Base-by-base conservation (phyloP, 2,113 vertebrate genomes). In the Solea solea region DNA sequence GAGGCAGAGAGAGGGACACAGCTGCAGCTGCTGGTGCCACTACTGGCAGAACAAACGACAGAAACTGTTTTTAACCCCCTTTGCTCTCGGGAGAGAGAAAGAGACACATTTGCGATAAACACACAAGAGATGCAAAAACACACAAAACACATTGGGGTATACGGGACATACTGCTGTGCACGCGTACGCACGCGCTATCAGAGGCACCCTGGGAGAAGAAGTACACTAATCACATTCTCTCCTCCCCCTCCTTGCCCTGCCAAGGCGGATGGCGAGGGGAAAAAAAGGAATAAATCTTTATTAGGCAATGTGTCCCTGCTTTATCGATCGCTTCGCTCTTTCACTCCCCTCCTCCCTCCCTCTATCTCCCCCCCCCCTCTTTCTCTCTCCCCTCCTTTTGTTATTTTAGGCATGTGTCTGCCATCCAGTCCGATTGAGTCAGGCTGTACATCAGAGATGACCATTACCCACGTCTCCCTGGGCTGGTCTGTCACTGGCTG, bases 221-320 rank as follows among this genome's bases (percentile, higher is more conserved):
- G 90, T 83, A 79, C 83, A 86, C 90, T 91, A 90, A 91, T 91
- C 90, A 91, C 86, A 90, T 91, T 87, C 88, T 84, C 85, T 81
- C 78, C 78, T 80, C 79, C 86, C 74, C 83, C 69, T 73, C 78
- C 71, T 72, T 70, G 72, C 67, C 77, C 81, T 81, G 86, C 85
- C 85, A 85, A 83, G 83, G 88, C 70, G 84, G 85, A 86, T 72
- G 69, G 84, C 42, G 57, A 64, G 69, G 81, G 61, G 77, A 41
- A 73, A 73, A 79, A 83, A 74, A 83, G 81, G 82, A 91, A 92
- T 92, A 91, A 90, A 91, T 92, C 91, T 92, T 92, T 92, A 92
- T 92, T 92, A 92, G 90, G 84, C 85, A 82, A 91, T 89, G 88
- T 91, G 91, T 92, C 89, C 89, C 91, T 91, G 87, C 89, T 89